Evolutionary conservation across 2,113 vertebrate species (phyloP).

Genomic region (Oreochromis aureus): DNA sequence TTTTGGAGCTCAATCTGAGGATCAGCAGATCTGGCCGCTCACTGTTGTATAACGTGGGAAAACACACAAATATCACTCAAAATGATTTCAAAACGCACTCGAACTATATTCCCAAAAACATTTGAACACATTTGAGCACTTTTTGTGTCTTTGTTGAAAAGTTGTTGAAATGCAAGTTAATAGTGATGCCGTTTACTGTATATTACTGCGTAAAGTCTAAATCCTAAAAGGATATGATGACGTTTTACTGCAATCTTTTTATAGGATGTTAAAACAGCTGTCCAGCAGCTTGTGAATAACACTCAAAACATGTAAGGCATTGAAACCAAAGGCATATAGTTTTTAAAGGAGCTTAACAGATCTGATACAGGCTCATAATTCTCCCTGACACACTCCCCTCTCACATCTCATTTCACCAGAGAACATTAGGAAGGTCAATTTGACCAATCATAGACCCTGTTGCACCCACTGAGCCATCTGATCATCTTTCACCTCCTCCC

Average conservation of each 20-base stretch:
- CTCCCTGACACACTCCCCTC: constrained; percentile 13
- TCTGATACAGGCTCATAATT: constrained; percentile 5
- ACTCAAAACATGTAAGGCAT: background rate
- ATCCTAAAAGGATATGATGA: background rate
- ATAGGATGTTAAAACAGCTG: constrained; percentile 7
- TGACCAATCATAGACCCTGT: constrained; percentile 44
- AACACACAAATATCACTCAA: background rate
- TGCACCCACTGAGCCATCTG: constrained; percentile 40
- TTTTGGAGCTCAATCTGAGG: background rate
- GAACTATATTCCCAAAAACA: background rate
- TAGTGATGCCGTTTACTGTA: background rate
- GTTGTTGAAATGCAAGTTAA: background rate
- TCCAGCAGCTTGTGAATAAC: background rate
- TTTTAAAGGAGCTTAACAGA: constrained; percentile 14
- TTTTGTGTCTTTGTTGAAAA: background rate
- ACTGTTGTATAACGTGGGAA: background rate
- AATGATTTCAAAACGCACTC: background rate
- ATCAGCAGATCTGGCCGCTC: constrained; percentile 19
- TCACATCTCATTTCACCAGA: constrained; percentile 37
- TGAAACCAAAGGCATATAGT: background rate
- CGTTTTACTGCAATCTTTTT: background rate
- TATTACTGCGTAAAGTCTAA: background rate
- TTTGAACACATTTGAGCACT: background rate
- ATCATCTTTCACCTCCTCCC: constrained; percentile 61
- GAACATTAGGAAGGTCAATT: constrained; percentile 48